Evolutionary conservation across 2,797 vertebrate genomes (phyloP).

Genomic region (Pseudotriccus pelzelni): DNA sequence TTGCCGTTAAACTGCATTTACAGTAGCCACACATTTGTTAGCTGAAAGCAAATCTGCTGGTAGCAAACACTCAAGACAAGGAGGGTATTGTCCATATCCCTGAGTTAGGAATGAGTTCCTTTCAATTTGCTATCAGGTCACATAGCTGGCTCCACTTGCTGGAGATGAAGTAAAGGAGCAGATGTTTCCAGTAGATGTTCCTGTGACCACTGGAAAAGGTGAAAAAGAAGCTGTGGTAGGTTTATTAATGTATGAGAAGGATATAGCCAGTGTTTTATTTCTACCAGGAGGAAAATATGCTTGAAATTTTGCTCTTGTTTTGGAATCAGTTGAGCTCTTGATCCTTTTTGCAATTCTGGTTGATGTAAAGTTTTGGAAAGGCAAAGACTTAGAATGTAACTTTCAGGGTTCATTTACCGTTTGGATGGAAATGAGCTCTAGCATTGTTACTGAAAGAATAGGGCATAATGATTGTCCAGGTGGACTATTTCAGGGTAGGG

Average conservation of each 20-base stretch:
- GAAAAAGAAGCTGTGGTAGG: not conserved
- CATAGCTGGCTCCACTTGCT: not conserved
- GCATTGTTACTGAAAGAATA: not conserved
- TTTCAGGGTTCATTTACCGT: not conserved
- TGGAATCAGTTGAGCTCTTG: not conserved
- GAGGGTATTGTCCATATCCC: not conserved
- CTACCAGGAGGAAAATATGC: not conserved
- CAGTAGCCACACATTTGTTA: not conserved
- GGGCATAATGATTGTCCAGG: not conserved
- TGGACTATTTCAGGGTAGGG: not conserved
- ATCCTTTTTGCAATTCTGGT: not conserved
- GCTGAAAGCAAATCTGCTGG: not conserved
- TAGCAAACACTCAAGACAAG: not conserved
- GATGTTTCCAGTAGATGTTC: not conserved
- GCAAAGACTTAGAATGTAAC: not conserved
- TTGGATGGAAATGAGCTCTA: not conserved
- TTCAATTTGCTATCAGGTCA: not conserved
- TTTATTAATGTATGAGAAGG: not conserved
- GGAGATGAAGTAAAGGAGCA: not conserved
- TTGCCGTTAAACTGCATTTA: not conserved
- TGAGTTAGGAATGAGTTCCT: not conserved
- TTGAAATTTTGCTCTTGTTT: not conserved
- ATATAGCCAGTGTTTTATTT: not conserved
- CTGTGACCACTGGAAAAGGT: not conserved
- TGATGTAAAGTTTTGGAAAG: not conserved